Evolutionary conservation across 2,797 vertebrate species (phyloP).

Genomic region (Falco novaeseelandiae): DNA sequence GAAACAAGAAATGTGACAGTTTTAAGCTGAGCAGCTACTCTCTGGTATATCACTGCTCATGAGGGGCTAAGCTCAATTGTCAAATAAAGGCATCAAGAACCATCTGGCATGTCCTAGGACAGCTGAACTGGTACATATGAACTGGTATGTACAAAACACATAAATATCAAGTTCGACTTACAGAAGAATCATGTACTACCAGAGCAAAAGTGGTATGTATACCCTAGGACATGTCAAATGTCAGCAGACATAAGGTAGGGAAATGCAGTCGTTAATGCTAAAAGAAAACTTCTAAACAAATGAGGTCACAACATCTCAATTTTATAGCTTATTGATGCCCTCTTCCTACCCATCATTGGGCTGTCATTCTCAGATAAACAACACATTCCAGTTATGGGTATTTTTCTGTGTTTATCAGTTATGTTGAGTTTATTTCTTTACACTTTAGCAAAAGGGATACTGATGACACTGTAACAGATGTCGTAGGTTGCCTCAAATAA

Average conservation of each 20-base stretch:
- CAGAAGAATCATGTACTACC: background rate
- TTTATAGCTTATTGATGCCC: background rate
- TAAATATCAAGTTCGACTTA: background rate
- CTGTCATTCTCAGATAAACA: background rate
- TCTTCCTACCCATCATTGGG: background rate
- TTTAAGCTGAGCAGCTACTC: background rate
- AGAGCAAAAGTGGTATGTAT: background rate
- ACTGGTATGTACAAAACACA: fast-evolving
- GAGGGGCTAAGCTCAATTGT: background rate
- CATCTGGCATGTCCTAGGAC: background rate
- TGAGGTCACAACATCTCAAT: background rate
- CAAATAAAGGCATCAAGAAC: background rate
- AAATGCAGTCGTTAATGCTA: background rate
- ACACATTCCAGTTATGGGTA: fast-evolving
- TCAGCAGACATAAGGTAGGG: background rate
- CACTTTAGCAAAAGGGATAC: background rate
- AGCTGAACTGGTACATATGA: background rate
- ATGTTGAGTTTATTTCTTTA: background rate
- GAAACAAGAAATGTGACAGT: background rate
- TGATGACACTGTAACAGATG: background rate
- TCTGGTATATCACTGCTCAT: background rate
- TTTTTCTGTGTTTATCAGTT: background rate
- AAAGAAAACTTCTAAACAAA: background rate
- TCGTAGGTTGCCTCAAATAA: background rate
- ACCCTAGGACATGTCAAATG: background rate